These are phyloP conservation scores for Atta texana DNA, from an alignment of 1,140 invertebrate genomes.

Conservation along the genomic window DNA sequence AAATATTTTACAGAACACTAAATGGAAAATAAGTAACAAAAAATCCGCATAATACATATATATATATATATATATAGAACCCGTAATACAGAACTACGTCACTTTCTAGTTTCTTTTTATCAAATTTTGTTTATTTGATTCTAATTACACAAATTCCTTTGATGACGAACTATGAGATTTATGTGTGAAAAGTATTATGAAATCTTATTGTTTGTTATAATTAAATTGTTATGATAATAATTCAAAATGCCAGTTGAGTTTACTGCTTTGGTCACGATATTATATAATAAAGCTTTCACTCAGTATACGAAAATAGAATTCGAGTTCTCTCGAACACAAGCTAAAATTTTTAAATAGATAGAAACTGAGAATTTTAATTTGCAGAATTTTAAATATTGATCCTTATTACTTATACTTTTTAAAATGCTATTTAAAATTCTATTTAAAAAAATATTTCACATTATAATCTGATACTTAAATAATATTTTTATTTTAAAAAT, in stretches of 20 bases:
- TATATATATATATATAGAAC: neutral
- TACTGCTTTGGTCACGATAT: slow-evolving; percentile 46
- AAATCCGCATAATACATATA: neutral
- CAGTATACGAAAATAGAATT: slow-evolving; percentile 27
- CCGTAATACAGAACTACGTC: neutral
- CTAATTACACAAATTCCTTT: neutral
- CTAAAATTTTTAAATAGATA: slow-evolving; percentile 14
- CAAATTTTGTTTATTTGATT: neutral
- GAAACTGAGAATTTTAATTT: neutral
- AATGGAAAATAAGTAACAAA: neutral
- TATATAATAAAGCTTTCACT: slow-evolving; percentile 4
- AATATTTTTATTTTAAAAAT: neutral
- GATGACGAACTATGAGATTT: neutral
- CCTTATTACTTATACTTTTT: neutral
- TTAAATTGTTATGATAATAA: slow-evolving; percentile 40
- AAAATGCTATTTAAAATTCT: neutral
- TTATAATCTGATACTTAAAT: no score
- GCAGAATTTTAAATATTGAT: neutral
- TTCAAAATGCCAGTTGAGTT: slow-evolving; percentile 28
- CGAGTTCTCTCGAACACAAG: neutral
- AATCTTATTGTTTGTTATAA: neutral
- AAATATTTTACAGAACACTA: neutral
- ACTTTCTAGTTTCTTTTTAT: neutral
- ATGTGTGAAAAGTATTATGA: neutral
- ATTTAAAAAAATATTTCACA: neutral